These are phyloP conservation scores for Plagodis pulveraria DNA, from an alignment of 2,888 invertebrate species.

Conservation along the genomic window DNA sequence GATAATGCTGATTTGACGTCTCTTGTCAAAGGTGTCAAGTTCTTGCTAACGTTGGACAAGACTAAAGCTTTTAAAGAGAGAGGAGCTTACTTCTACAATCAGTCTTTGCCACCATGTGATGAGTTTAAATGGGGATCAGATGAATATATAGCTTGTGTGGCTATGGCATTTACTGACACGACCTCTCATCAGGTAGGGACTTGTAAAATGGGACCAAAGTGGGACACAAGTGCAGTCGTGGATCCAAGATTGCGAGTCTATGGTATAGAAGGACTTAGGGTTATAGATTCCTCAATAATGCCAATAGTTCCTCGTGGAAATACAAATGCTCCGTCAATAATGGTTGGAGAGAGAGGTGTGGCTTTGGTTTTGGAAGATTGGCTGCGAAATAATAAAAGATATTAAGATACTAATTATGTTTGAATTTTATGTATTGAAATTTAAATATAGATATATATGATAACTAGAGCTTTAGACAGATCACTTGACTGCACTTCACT, in stretches of 20 bases:
- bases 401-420: not conserved
- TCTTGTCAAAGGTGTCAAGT: constrained; percentile 85
- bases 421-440: too few species aligned
- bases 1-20: constrained; percentile 84
- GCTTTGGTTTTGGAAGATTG: constrained; percentile 59
- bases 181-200: constrained; percentile 76
- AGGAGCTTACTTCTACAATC: constrained; percentile 82
- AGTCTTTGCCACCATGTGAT: constrained; percentile 83
- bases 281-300: constrained; percentile 93
- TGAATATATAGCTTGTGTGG: constrained; percentile 87
- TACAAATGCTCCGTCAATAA: constrained; percentile 91
- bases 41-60: constrained; percentile 81
- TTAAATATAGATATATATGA: too few species aligned
- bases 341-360: constrained; percentile 88
- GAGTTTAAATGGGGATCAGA: constrained; percentile 83
- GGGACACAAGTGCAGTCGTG: constrained; percentile 86
- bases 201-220: constrained; percentile 81
- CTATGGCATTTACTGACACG: constrained; percentile 81
- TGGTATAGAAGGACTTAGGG: constrained; percentile 85
- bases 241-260: constrained; percentile 87
- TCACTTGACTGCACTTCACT: too few species aligned
- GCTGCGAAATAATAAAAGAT: constrained; percentile 21
- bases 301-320: constrained; percentile 91
- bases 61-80: constrained; percentile 82
- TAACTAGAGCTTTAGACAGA: too few species aligned